These are phyloP conservation scores for Panthera tigris DNA, from an alignment of 2,113 vertebrate genomes.

Conservation along the genomic window DNA sequence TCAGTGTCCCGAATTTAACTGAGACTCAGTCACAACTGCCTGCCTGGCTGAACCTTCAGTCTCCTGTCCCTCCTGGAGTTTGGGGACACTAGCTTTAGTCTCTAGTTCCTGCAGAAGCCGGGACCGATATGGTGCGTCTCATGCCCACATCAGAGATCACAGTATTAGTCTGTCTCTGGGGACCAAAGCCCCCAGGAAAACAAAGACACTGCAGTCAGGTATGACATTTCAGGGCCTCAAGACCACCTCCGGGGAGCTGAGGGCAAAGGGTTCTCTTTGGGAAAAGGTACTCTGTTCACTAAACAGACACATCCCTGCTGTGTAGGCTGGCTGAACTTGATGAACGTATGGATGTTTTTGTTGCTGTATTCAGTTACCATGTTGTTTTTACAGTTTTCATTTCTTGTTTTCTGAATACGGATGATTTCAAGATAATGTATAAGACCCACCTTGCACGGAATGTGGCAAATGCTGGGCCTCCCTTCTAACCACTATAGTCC, in stretches of 20 bases:
- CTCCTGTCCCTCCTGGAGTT: neutral
- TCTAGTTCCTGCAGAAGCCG: neutral
- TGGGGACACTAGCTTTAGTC: neutral
- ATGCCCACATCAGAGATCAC: neutral
- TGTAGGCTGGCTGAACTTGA: neutral
- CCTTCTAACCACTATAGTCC: neutral
- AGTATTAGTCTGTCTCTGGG: neutral
- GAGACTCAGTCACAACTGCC: neutral
- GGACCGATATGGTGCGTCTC: rapidly evolving
- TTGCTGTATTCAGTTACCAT: neutral
- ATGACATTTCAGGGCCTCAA: no score
- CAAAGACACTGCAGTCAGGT: no score
- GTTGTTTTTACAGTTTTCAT: neutral
- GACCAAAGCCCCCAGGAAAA: neutral
- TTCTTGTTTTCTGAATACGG: neutral
- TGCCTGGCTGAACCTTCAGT: neutral
- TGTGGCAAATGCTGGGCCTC: neutral
- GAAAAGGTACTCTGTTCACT: neutral
- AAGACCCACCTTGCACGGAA: neutral
- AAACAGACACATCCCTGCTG: neutral
- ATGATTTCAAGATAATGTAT: neutral
- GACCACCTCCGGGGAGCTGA: neutral
- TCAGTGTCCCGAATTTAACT: no score
- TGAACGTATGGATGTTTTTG: neutral
- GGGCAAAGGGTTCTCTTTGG: neutral